Evolutionary conservation across 1,140 invertebrate species (phyloP).

Genomic region (Chelonus insularis): DNA sequence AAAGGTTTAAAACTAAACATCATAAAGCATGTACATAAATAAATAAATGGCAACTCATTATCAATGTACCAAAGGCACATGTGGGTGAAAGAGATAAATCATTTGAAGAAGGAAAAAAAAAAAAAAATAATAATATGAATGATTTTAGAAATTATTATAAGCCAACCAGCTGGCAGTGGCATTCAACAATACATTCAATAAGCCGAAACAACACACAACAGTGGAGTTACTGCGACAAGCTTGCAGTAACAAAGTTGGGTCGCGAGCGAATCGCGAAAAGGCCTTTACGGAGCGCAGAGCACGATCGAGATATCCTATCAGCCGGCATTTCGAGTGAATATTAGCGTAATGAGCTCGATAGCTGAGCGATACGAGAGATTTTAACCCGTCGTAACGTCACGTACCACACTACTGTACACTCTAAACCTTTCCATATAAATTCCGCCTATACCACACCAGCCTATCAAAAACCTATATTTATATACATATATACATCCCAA

Average conservation of each 20-base stretch:
- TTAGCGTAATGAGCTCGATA: constrained; percentile 38
- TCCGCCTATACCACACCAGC: background rate
- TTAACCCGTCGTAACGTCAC: constrained; percentile 31
- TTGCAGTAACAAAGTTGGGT: constrained; percentile 9
- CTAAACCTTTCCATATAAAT: background rate
- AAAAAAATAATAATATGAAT: too few relatives aligned
- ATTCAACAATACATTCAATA: background rate
- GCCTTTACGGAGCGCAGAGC: constrained; percentile 36
- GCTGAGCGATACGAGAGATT: constrained; percentile 33
- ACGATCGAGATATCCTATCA: constrained; percentile 36
- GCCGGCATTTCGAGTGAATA: constrained; percentile 37
- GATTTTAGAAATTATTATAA: too few relatives aligned
- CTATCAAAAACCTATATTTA: background rate
- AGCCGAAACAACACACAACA: constrained; percentile 15
- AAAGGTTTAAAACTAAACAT: too few relatives aligned
- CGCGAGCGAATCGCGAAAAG: constrained; percentile 34
- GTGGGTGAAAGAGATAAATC: too few relatives aligned
- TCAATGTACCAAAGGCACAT: too few relatives aligned
- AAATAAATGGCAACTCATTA: too few relatives aligned
- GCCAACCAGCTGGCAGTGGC: constrained; percentile 10
- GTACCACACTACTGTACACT: constrained; percentile 24
- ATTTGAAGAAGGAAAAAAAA: too few relatives aligned
- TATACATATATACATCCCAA: background rate
- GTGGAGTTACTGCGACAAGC: background rate
- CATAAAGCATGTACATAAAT: too few relatives aligned